phyloP scores from a whole-genome alignment of 2,888 invertebrate species.

The Psococerastis gibbosa region DNA sequence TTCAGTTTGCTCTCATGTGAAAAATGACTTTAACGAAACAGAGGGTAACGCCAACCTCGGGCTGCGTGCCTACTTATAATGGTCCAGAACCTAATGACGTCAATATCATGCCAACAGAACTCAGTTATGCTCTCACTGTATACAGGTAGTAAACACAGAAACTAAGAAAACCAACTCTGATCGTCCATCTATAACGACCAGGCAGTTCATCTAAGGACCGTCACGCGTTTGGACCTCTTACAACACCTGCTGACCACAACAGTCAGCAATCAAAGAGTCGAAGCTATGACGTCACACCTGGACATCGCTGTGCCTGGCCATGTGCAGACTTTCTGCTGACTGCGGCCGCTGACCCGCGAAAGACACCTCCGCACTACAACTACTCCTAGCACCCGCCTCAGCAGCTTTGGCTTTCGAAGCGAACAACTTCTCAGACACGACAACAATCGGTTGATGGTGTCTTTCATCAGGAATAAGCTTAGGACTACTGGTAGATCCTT shows the following conservation, averaged over 20 bases:
- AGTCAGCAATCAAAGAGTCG: constrained; percentile 1
- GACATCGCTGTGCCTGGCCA: neutral
- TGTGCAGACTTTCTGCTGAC: neutral
- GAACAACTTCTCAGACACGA: neutral
- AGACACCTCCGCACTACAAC: neutral
- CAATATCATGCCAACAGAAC: too few species aligned
- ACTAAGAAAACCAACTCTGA: too few species aligned
- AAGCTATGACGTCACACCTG: constrained; percentile 10
- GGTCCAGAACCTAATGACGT: too few species aligned
- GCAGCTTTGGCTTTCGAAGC: neutral
- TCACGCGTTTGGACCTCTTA: too few species aligned
- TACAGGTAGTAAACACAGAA: too few species aligned
- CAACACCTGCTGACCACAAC: neutral
- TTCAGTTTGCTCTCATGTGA: too few species aligned
- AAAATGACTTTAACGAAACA: too few species aligned
- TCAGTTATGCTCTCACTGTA: too few species aligned
- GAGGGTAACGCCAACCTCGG: too few species aligned
- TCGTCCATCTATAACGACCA: too few species aligned
- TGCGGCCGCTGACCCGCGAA: neutral
- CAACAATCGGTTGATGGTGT: neutral
- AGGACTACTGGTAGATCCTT: neutral
- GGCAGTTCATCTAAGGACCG: too few species aligned
- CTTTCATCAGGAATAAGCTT: constrained; percentile 1
- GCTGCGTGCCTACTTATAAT: too few species aligned
- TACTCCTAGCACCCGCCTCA: neutral